Percentiles rank a stretch among this genome's conserved stretches.
Evolutionary conservation across 2,797 vertebrate species (phyloP).

Genomic region (Ispidina lecontei): DNA sequence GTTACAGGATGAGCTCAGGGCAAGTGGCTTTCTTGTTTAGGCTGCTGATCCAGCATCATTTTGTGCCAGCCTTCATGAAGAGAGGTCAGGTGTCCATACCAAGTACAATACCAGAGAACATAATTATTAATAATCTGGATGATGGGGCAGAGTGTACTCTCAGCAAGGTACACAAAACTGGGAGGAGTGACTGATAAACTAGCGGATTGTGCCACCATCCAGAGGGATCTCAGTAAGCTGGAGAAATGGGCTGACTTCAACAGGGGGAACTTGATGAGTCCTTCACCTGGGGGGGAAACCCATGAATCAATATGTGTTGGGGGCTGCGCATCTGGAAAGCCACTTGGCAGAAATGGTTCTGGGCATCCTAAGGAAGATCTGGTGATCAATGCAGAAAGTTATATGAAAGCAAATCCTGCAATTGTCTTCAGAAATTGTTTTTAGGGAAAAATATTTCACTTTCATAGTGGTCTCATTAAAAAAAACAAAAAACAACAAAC

Average conservation of each 20-base stretch:
- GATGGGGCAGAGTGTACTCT: not conserved
- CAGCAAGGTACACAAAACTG: too few relatives aligned
- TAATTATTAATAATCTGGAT: not conserved
- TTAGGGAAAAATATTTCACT: not conserved
- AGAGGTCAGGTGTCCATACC: not conserved
- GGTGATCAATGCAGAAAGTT: not conserved
- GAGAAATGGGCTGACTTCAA: not conserved
- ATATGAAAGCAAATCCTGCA: not conserved
- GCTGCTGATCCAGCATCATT: not conserved
- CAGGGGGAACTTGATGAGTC: too few relatives aligned
- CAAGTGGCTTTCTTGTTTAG: not conserved
- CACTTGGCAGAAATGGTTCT: not conserved
- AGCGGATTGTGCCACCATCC: too few relatives aligned
- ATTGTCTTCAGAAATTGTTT: not conserved
- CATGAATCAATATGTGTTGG: not conserved
- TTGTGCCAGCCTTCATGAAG: not conserved
- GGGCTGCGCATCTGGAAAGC: not conserved
- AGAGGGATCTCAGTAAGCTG: too few relatives aligned
- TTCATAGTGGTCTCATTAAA: not conserved
- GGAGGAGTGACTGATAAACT: too few relatives aligned
- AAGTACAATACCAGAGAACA: not conserved
- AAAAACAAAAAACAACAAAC: not conserved
- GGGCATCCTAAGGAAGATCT: not conserved
- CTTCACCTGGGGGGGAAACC: too few relatives aligned
- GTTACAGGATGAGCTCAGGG: not conserved